These are phyloP conservation scores for Orius insidiosus DNA, from an alignment of 1,140 invertebrate species.

Conservation along the genomic window DNA sequence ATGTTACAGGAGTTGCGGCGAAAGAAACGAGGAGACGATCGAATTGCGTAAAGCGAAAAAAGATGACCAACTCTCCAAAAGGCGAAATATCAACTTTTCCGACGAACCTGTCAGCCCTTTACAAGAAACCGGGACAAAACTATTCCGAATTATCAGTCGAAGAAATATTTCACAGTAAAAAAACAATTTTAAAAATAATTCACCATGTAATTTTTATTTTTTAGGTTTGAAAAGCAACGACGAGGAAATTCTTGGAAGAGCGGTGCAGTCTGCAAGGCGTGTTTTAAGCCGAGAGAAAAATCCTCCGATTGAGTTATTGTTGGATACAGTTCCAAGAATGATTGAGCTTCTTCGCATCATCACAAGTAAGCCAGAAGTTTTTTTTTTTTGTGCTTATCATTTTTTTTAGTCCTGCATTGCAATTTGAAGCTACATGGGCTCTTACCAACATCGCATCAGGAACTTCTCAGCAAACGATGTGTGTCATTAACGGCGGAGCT, in stretches of 20 bases:
- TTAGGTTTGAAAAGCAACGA: slow-evolving; percentile 39
- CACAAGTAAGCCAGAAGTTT: too few species aligned
- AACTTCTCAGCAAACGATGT: slow-evolving; percentile 87
- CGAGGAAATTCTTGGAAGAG: slow-evolving; percentile 53
- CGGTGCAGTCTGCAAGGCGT: slow-evolving; percentile 79
- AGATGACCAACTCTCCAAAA: slow-evolving; percentile 87
- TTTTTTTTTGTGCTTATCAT: too few species aligned
- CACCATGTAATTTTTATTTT: slow-evolving; percentile 25
- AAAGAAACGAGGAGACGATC: slow-evolving; percentile 86
- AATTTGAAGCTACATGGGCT: slow-evolving; percentile 99
- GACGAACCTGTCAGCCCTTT: slow-evolving; percentile 52
- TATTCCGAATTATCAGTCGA: too few species aligned
- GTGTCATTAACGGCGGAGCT: slow-evolving; percentile 85
- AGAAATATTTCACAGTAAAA: neutral
- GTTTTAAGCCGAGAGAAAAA: slow-evolving; percentile 92
- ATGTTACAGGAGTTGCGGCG: slow-evolving; percentile 69
- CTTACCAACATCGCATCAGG: slow-evolving; percentile 98
- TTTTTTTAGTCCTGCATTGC: slow-evolving; percentile 82
- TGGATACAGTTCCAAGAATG: too few species aligned
- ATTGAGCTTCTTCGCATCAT: too few species aligned
- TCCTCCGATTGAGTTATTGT: slow-evolving; percentile 95
- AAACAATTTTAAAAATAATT: neutral
- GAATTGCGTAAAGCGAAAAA: slow-evolving; percentile 93
- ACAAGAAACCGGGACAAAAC: slow-evolving; percentile 25
- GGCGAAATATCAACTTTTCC: slow-evolving; percentile 76